Evolutionary conservation across 2,888 invertebrate species (phyloP).

Genomic region (Altica lythri): DNA sequence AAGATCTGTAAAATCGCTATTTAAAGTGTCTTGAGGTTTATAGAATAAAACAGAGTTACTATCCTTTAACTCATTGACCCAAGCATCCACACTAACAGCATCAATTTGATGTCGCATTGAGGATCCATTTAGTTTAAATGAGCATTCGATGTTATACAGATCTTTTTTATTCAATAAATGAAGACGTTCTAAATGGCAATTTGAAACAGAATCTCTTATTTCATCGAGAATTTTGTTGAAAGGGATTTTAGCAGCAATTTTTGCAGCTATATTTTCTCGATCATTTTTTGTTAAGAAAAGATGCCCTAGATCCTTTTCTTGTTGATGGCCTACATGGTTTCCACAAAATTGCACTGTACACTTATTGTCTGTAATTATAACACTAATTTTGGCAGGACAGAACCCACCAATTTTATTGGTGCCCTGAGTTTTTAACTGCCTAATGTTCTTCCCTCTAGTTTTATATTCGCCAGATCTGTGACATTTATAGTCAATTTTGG

Average conservation of each 20-base stretch:
- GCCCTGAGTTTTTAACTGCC: slow-evolving; percentile 17
- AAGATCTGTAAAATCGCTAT: slow-evolving; percentile 29
- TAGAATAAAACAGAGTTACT: slow-evolving; percentile 26
- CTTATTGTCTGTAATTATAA: neutral
- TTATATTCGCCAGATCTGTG: slow-evolving; percentile 8
- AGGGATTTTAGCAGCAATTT: slow-evolving; percentile 28
- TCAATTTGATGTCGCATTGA: neutral
- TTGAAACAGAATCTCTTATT: slow-evolving; percentile 20
- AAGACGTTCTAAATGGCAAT: slow-evolving; percentile 22
- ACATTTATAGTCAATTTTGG: slow-evolving; percentile 5
- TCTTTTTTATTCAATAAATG: slow-evolving; percentile 32
- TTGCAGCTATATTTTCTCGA: slow-evolving; percentile 18
- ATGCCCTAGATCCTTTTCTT: slow-evolving; percentile 20
- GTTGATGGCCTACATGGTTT: slow-evolving; percentile 16
- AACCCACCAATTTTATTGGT: slow-evolving; percentile 18
- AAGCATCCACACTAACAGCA: slow-evolving; percentile 20
- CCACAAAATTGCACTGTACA: slow-evolving; percentile 3
- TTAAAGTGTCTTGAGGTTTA: slow-evolving; percentile 30
- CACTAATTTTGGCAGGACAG: slow-evolving; percentile 8
- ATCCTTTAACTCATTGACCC: slow-evolving; percentile 21
- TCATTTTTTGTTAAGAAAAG: slow-evolving; percentile 16
- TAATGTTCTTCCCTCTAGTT: neutral
- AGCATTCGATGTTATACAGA: slow-evolving; percentile 31
- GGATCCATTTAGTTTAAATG: slow-evolving; percentile 21
- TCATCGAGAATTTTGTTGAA: slow-evolving; percentile 29